These are phyloP conservation scores for Euleptes europaea DNA, from an alignment of 2,113 vertebrate genomes.

Conservation along the genomic window DNA sequence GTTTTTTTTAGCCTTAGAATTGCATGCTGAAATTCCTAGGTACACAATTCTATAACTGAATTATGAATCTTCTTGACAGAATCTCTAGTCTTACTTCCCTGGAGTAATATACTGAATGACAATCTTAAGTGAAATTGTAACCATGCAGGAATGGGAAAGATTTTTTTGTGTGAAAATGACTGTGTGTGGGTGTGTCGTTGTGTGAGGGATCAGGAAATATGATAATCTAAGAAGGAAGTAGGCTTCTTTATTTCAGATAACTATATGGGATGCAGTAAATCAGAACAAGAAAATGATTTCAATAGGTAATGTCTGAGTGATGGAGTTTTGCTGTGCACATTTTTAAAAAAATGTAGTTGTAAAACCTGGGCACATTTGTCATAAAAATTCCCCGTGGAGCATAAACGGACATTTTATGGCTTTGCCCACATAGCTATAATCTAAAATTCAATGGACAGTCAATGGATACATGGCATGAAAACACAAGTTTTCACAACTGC, in stretches of 20 bases:
- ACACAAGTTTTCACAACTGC: not conserved
- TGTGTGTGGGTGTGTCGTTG: not conserved
- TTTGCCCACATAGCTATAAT: not conserved
- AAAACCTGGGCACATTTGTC: slow-evolving; percentile 13
- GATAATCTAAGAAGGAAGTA: not conserved
- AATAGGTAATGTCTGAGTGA: not conserved
- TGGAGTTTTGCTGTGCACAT: not conserved
- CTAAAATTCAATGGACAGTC: slow-evolving; percentile 6
- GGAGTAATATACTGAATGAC: too few species aligned
- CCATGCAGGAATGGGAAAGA: too few species aligned
- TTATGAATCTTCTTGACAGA: too few species aligned
- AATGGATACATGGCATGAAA: not conserved
- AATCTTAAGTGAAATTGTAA: too few species aligned
- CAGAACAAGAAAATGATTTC: not conserved
- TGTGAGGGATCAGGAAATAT: not conserved
- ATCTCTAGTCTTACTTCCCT: too few species aligned
- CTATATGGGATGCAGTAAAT: not conserved
- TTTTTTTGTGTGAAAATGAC: not conserved
- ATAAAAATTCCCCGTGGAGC: not conserved
- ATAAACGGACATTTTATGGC: not conserved
- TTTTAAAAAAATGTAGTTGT: not conserved
- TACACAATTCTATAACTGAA: too few species aligned
- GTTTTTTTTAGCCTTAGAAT: too few species aligned
- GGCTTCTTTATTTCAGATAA: not conserved
- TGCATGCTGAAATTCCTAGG: too few species aligned